phyloP scores from a whole-genome alignment of 2,888 invertebrate genomes.

The Brachyptera risi region DNA sequence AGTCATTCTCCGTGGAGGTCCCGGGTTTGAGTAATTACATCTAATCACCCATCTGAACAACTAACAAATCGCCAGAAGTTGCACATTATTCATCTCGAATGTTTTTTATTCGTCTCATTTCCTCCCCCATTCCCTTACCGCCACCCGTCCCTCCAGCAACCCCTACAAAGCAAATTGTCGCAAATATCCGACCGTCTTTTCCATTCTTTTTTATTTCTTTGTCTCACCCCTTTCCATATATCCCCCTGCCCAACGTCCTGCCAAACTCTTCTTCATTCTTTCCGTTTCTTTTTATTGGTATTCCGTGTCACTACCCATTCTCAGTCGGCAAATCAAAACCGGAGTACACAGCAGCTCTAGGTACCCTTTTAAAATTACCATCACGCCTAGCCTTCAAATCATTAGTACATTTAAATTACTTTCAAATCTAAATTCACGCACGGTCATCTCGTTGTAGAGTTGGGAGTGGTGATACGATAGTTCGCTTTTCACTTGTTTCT shows the following conservation, averaged over 20 bases:
- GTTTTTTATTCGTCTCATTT: slow-evolving; percentile 14
- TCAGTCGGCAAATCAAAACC: not conserved
- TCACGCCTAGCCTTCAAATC: too few species aligned
- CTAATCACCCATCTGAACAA: slow-evolving; percentile 19
- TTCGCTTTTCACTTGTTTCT: too few species aligned
- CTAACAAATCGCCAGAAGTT: slow-evolving; percentile 20
- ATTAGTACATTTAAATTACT: too few species aligned
- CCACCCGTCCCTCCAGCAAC: too few species aligned
- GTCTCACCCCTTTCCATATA: not conserved
- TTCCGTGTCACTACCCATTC: not conserved
- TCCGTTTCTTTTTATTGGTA: too few species aligned
- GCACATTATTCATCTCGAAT: slow-evolving; percentile 8
- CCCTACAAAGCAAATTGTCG: slow-evolving; percentile 18
- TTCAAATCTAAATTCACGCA: too few species aligned
- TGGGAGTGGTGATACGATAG: too few species aligned
- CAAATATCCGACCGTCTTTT: slow-evolving; percentile 18
- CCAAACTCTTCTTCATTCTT: not conserved
- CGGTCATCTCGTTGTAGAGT: too few species aligned
- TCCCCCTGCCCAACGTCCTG: not conserved
- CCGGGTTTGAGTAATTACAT: slow-evolving; percentile 6
- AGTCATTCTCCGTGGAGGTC: not conserved
- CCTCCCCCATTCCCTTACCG: slow-evolving; percentile 1
- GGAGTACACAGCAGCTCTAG: too few species aligned
- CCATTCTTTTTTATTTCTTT: slow-evolving; percentile 6
- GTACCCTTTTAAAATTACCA: too few species aligned